Conservation (phyloP, 2,797 vertebrate genomes). For the Labroides dimidiatus region DNA sequence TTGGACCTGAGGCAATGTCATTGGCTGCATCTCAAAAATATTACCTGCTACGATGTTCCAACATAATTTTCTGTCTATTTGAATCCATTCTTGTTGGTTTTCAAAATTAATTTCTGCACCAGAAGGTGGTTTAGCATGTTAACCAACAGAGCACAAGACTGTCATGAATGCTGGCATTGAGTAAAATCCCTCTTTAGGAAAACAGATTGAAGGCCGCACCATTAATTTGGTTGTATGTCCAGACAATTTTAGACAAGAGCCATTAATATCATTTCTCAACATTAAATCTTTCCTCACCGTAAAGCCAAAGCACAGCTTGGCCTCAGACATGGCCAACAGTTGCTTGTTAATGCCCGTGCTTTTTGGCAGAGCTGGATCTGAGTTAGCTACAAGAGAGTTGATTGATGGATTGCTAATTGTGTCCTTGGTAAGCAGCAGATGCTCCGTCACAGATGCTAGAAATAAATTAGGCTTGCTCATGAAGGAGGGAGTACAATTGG, state of each 20-base stretch:
- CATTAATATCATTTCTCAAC: conserved; percentile 36
- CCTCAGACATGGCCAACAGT: conserved; percentile 57
- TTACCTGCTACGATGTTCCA: neutral
- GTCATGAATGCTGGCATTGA: conserved; percentile 2
- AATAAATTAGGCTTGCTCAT: conserved; percentile 70
- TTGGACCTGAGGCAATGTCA: neutral
- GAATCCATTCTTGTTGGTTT: neutral
- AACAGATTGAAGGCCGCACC: conserved; percentile 31
- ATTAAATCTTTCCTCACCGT: conserved; percentile 25
- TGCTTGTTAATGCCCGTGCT: conserved; percentile 64
- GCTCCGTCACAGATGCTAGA: conserved; percentile 76
- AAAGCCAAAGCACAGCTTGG: conserved; percentile 57
- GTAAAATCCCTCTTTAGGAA: conserved; percentile 2
- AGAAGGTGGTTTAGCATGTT: conserved; percentile 3
- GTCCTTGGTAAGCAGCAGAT: conserved; percentile 78
- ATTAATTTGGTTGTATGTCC: conserved; percentile 23
- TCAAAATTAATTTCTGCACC: conserved; percentile 10
- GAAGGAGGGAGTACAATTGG: conserved; percentile 48
- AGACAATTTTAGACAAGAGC: conserved; percentile 35
- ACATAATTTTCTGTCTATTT: neutral
- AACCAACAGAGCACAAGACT: conserved; percentile 1
- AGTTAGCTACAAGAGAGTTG: conserved; percentile 61
- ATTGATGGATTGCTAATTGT: conserved; percentile 80
- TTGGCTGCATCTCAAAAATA: neutral
- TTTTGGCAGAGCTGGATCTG: conserved; percentile 71